Conservation (phyloP, 2,113 vertebrate genomes). For the Syngnathus floridae region DNA sequence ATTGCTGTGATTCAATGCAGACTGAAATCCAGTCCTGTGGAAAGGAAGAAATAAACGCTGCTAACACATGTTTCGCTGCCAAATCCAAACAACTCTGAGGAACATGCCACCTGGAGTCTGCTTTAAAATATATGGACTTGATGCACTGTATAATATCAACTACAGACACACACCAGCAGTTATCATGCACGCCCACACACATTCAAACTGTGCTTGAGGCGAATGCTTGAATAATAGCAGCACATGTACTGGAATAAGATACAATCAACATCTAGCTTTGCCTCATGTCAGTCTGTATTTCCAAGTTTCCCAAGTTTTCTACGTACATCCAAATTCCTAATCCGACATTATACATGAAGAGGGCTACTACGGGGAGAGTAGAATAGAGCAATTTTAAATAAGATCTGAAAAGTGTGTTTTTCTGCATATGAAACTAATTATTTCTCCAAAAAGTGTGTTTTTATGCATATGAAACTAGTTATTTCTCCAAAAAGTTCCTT, state of each 20-base stretch:
- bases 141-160: background rate
- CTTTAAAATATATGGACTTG: background rate
- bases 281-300: background rate
- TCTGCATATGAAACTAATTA: too few species aligned
- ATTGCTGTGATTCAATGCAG: background rate
- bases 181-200: background rate
- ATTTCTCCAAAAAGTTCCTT: too few species aligned
- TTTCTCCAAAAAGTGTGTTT: too few species aligned
- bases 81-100: background rate
- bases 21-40: background rate
- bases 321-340: background rate
- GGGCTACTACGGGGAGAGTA: background rate
- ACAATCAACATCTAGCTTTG: background rate
- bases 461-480: too few species aligned
- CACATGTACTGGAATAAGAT: conserved; percentile 1
- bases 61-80: background rate
- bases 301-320: background rate
- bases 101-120: background rate
- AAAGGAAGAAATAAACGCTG: background rate
- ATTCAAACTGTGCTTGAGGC: background rate
- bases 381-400: background rate
- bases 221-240: background rate
- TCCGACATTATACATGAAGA: background rate
- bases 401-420: too few species aligned
- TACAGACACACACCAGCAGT: background rate